These are phyloP conservation scores for Pedicia rivosa DNA, from an alignment of 2,888 invertebrate genomes.

Conservation along the genomic window DNA sequence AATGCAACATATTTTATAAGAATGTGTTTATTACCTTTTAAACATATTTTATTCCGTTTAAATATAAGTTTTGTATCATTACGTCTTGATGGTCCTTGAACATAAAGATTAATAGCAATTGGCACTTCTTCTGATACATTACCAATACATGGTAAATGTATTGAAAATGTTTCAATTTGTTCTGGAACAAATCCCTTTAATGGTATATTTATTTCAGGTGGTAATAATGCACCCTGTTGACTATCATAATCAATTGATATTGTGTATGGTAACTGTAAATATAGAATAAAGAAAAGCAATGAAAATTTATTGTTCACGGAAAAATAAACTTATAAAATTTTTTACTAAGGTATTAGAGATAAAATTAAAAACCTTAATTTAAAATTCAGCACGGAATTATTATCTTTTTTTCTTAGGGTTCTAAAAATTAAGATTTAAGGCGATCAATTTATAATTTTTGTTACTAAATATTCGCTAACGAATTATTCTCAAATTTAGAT, in stretches of 20 bases:
- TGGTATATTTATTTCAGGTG: conserved; percentile 71
- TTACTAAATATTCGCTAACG: no score
- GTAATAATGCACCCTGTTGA: conserved; percentile 57
- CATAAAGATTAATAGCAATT: conserved; percentile 64
- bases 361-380: no score
- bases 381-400: no score
- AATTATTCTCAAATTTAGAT: no score
- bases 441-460: no score
- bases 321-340: no score
- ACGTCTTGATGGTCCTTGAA: conserved; percentile 55
- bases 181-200: conserved; percentile 64
- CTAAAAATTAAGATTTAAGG: no score
- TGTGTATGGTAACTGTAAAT: conserved; percentile 54
- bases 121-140: conserved; percentile 64
- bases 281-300: conserved; percentile 17
- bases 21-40: conserved; percentile 41
- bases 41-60: conserved; percentile 74
- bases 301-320: no score
- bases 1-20: no score
- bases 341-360: neutral
- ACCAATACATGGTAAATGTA: conserved; percentile 72
- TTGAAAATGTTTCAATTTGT: conserved; percentile 58
- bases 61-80: conserved; percentile 59
- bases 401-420: no score
- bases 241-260: conserved; percentile 57